phyloP scores from a whole-genome alignment of 1,140 invertebrate species.

The Zeugodacus cucurbitae region DNA sequence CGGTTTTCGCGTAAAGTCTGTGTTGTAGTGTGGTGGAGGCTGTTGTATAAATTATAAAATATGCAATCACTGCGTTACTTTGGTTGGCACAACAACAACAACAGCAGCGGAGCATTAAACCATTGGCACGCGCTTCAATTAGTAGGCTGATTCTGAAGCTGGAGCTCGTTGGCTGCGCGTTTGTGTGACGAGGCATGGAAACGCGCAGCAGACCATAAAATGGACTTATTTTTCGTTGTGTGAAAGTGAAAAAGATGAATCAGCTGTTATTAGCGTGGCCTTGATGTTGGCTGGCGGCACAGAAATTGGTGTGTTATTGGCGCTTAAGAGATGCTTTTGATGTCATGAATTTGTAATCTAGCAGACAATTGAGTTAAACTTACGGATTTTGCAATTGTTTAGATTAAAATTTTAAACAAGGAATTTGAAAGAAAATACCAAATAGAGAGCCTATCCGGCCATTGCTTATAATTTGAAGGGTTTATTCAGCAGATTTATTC shows the following conservation, averaged over 20 bases:
- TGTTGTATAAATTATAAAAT: not conserved
- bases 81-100: not conserved
- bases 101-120: not conserved
- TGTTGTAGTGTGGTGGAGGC: not conserved
- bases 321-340: too few species aligned
- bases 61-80: not conserved
- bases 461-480: too few species aligned
- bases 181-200: not conserved
- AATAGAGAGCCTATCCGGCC: too few species aligned
- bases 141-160: not conserved
- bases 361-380: too few species aligned
- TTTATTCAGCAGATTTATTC: too few species aligned
- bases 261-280: not conserved
- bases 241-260: not conserved
- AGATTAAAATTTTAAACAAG: too few species aligned
- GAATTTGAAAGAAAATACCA: too few species aligned
- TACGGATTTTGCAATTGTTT: too few species aligned
- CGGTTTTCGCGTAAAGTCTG: not conserved
- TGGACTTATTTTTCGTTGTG: not conserved
- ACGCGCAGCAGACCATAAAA: not conserved
- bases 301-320: too few species aligned
- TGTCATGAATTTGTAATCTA: too few species aligned
- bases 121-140: slow-evolving; percentile 23
- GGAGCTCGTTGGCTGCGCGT: not conserved
- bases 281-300: not conserved